A percentile compares a stretch with the other conserved stretches of the same genome.
phyloP scores from a whole-genome alignment of 1,140 invertebrate genomes.

The Ceratosolen fusciceps region DNA sequence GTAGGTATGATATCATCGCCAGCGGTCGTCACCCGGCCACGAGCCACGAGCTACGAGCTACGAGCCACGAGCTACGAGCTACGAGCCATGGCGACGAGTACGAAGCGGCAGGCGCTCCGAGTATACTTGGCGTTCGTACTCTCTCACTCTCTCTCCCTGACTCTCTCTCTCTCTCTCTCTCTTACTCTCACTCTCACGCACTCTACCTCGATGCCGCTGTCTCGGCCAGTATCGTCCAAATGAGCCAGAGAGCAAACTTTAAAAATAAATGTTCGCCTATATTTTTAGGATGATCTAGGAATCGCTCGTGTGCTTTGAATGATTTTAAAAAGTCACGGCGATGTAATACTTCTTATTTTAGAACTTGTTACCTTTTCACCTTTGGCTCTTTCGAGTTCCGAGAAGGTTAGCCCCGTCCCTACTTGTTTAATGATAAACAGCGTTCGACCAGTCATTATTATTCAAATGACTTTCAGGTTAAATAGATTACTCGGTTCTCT shows the following conservation, averaged over 20 bases:
- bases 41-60: too few relatives aligned
- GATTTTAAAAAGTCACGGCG: not conserved
- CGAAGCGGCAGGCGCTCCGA: not conserved
- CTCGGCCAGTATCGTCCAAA: not conserved
- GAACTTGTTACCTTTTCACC: not conserved
- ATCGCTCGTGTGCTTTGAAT: not conserved
- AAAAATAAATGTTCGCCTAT: slow-evolving; percentile 33
- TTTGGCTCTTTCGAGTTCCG: not conserved
- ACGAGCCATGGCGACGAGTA: too few relatives aligned
- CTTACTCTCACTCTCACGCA: too few relatives aligned
- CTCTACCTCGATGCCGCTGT: too few relatives aligned
- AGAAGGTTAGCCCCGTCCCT: not conserved
- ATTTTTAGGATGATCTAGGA: slow-evolving; percentile 34
- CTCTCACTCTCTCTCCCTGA: too few relatives aligned
- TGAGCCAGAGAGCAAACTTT: slow-evolving; percentile 27
- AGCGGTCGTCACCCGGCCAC: not conserved
- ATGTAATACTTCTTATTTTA: not conserved
- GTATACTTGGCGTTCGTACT: slow-evolving; percentile 26
- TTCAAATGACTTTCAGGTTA: not conserved
- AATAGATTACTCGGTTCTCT: too few relatives aligned
- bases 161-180: too few relatives aligned
- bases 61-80: too few relatives aligned
- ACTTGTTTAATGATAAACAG: too few relatives aligned
- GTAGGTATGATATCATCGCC: slow-evolving; percentile 8
- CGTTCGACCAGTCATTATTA: not conserved